Evolutionary conservation across 2,797 vertebrate species (phyloP).

Genomic region (Peromyscus aztecus): DNA sequence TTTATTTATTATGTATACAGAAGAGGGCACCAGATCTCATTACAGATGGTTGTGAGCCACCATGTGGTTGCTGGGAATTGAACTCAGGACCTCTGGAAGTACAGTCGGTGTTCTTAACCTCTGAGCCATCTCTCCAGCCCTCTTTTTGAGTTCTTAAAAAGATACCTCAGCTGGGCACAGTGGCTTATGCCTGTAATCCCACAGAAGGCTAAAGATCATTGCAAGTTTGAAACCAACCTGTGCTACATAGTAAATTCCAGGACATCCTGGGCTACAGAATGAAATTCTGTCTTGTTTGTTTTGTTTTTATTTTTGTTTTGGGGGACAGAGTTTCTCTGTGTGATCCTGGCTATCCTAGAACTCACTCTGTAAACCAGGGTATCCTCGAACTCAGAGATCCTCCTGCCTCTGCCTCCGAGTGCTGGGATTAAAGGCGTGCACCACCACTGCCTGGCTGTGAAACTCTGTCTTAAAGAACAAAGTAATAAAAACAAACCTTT

Average conservation of each 20-base stretch:
- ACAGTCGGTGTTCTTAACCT: no score
- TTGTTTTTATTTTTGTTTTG: background rate
- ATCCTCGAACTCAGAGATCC: background rate
- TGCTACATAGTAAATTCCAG: background rate
- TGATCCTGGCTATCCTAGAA: background rate
- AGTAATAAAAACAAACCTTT: background rate
- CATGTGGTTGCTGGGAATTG: no score
- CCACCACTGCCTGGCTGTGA: background rate
- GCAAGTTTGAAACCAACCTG: background rate
- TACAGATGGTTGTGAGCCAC: no score
- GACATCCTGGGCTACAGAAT: background rate
- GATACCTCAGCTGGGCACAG: background rate
- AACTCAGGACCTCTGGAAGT: no score
- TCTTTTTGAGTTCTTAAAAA: conserved; percentile 33
- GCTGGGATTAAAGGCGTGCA: background rate
- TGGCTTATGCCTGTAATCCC: background rate
- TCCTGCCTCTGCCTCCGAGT: background rate
- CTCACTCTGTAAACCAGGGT: background rate
- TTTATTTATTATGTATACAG: no score
- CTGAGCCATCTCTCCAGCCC: no score
- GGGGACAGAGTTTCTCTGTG: background rate
- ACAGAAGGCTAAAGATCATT: background rate
- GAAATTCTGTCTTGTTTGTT: background rate
- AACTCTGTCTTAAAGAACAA: background rate
- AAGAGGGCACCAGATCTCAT: no score